These are phyloP conservation scores for Subacronicta megacephala DNA, from an alignment of 2,888 invertebrate genomes.

Conservation along the genomic window DNA sequence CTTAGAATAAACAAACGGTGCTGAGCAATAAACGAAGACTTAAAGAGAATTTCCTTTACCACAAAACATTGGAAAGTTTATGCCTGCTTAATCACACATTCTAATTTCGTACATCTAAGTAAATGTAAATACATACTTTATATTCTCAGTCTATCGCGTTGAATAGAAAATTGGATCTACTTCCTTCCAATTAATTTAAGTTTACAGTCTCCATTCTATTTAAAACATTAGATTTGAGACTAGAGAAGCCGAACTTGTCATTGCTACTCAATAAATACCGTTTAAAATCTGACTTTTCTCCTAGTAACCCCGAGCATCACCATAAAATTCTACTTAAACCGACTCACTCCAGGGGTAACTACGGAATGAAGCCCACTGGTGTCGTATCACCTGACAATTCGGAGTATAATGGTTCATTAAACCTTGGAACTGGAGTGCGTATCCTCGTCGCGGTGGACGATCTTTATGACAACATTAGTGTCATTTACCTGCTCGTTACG, in stretches of 20 bases:
- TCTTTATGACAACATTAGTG: slow-evolving; percentile 61
- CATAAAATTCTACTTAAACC: slow-evolving; percentile 51
- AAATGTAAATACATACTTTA: too few relatives aligned
- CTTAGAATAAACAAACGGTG: slow-evolving; percentile 79
- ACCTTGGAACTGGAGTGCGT: slow-evolving; percentile 71
- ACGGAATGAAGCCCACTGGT: slow-evolving; percentile 61
- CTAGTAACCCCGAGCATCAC: slow-evolving; percentile 31
- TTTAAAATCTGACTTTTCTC: slow-evolving; percentile 3
- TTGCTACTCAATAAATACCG: slow-evolving; percentile 23
- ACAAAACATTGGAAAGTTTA: slow-evolving; percentile 68
- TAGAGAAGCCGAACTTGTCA: not conserved
- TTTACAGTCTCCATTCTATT: too few relatives aligned
- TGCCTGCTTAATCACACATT: slow-evolving; percentile 56
- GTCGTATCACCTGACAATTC: slow-evolving; percentile 75
- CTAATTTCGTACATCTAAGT: slow-evolving; percentile 57
- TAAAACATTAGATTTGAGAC: too few relatives aligned
- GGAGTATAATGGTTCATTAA: slow-evolving; percentile 79
- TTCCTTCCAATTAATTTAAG: too few relatives aligned
- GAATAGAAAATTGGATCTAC: too few relatives aligned
- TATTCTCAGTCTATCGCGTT: too few relatives aligned
- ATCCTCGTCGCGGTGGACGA: slow-evolving; percentile 56
- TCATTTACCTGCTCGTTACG: slow-evolving; percentile 46
- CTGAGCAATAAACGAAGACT: slow-evolving; percentile 71
- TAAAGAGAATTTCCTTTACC: slow-evolving; percentile 42
- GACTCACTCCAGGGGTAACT: slow-evolving; percentile 45